These are phyloP conservation scores for Danio aesculapii DNA, from an alignment of 2,797 vertebrate species.

Conservation along the genomic window DNA sequence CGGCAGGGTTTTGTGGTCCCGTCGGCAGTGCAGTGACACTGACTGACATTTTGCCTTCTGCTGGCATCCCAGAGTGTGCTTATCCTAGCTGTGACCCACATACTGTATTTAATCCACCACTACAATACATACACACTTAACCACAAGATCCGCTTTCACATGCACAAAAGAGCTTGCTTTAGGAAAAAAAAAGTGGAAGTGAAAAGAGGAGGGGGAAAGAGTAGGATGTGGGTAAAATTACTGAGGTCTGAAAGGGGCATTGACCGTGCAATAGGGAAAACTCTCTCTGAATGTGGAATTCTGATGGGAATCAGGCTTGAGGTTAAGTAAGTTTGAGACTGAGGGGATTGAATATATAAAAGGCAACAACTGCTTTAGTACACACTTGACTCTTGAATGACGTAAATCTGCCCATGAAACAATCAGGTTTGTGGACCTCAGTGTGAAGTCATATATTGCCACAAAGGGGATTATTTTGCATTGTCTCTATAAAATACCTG, in stretches of 20 bases:
- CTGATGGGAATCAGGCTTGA: background rate
- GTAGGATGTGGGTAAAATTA: background rate
- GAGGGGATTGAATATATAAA: background rate
- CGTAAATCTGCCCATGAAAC: background rate
- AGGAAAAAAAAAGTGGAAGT: background rate
- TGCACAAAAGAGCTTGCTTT: slow-evolving; percentile 9
- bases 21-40: background rate
- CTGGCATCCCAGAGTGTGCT: slow-evolving; percentile 23
- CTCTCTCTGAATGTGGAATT: background rate
- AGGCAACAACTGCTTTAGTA: background rate
- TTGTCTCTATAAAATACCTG: too few relatives aligned
- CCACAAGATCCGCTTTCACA: slow-evolving; percentile 50
- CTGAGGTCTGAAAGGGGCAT: background rate
- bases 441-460: too few relatives aligned
- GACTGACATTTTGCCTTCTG: slow-evolving; percentile 49
- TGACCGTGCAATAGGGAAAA: background rate
- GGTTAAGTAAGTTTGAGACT: background rate
- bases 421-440: too few relatives aligned
- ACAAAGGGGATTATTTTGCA: too few relatives aligned
- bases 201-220: background rate
- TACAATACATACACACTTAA: slow-evolving; percentile 46
- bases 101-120: slow-evolving; percentile 53
- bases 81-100: slow-evolving; percentile 59
- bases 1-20: background rate
- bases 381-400: background rate